Evolutionary conservation across 2,797 vertebrate genomes (phyloP), one percentile per base, ranked within the genome.

Genomic region (Staurois parvus): DNA sequence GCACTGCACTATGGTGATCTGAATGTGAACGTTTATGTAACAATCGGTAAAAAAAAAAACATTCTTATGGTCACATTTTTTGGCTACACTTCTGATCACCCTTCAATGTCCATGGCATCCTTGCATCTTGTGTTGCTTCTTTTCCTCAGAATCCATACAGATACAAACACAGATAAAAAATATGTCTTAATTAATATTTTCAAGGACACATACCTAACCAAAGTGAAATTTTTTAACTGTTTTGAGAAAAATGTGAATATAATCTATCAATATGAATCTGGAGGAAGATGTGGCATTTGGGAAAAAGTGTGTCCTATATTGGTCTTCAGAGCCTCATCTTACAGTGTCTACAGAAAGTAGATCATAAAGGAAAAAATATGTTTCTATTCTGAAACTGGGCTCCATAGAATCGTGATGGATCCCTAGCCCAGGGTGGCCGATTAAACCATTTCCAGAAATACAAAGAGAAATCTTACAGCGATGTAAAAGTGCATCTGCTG

Each of bases 391-490:
- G 2, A 48, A 68, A 52, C 45, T 37, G 42, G 66, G 66, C 67
- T 56, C 78, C 19, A 7, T 29, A 66, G 76, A 66, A 37, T 5
- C 13, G 32, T 30, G 4, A 21, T 48, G 3, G 45, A 56, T 30
- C 73, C 1, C 7, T 7, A 42, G 62, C 62, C 81, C 73, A 73
- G 48, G 73, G 62, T 76, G 81, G 42, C 29, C n/a, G 66, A 77
- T 84, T 68, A 77, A 77, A 76, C 69, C 69, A 4, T 26, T 79
- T 66, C 30, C 70, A 62, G 72, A 85, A 81, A 69, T 32, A 81
- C 64, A 76, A 76, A 76, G 76, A 73, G n/a, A 24, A 19, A 85
- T 70, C 42, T 74, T 48, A 45, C 37, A 17, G 52, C 17, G 26
- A 67, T 42, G 59, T 42, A 21, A n/a, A 76, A 77, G 73, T 82